Conservation (phyloP, 2,888 invertebrate genomes). For the Chymomyza caudatula region DNA sequence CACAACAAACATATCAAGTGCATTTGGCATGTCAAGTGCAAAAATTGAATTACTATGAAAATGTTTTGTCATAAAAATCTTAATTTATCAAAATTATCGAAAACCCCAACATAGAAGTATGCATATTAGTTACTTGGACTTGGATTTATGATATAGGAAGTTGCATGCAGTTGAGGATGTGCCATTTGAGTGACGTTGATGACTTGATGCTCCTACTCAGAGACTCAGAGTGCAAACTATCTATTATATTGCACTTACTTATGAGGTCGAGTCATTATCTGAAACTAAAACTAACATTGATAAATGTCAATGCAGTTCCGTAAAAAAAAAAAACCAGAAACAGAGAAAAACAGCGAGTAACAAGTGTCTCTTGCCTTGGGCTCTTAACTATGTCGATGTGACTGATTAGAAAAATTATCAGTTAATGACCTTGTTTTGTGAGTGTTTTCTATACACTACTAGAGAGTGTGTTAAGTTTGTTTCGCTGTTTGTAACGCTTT, state of each 20-base stretch:
- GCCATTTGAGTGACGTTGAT: slow-evolving; percentile 50
- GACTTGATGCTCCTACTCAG: slow-evolving; percentile 33
- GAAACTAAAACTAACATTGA: slow-evolving; percentile 26
- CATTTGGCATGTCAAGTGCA: slow-evolving; percentile 41
- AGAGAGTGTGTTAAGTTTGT: neutral
- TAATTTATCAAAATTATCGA: neutral
- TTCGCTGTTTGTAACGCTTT: neutral
- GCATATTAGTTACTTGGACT: slow-evolving; percentile 13
- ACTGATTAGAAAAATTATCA: slow-evolving; percentile 63
- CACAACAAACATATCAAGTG: neutral
- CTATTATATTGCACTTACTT: slow-evolving; percentile 8
- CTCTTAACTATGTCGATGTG: slow-evolving; percentile 24
- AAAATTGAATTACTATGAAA: slow-evolving; percentile 58
- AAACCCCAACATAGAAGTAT: neutral
- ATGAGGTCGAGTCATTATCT: slow-evolving; percentile 20
- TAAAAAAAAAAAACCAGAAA: slow-evolving; percentile 40
- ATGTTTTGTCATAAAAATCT: slow-evolving; percentile 46
- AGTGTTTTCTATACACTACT: neutral
- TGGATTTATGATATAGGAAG: slow-evolving; percentile 58
- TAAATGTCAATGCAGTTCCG: slow-evolving; percentile 61
- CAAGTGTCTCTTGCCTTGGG: neutral
- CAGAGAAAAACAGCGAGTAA: slow-evolving; percentile 32
- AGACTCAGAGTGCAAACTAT: slow-evolving; percentile 7
- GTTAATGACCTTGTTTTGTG: slow-evolving; percentile 32
- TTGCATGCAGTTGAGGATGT: slow-evolving; percentile 2